phyloP scores from a whole-genome alignment of 1,140 invertebrate species.

The Orussus abietinus region DNA sequence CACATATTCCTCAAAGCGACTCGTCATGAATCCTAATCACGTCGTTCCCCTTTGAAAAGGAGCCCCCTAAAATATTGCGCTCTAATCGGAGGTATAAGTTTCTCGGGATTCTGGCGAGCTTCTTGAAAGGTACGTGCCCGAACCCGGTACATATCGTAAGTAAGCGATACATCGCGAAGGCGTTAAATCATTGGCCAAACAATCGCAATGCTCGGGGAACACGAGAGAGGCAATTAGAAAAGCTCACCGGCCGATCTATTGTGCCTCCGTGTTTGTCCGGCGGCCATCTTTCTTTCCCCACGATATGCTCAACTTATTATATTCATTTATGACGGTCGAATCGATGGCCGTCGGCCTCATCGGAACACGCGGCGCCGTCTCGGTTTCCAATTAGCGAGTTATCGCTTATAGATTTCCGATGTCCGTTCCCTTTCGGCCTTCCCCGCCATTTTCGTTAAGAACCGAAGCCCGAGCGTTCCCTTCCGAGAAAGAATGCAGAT shows the following conservation, averaged over 20 bases:
- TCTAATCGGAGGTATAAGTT: constrained; percentile 27
- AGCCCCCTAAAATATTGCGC: constrained; percentile 6
- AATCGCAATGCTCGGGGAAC: neutral
- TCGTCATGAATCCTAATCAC: no score
- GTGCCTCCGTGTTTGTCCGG: no score
- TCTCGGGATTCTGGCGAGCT: constrained; percentile 26
- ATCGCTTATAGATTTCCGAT: constrained; percentile 51
- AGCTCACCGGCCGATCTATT: no score
- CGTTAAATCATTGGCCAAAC: constrained; percentile 14
- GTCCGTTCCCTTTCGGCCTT: constrained; percentile 31
- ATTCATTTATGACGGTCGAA: constrained; percentile 16
- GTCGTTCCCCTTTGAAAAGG: constrained; percentile 3
- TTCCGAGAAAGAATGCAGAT: no score
- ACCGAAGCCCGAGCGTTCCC: no score
- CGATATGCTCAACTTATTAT: constrained; percentile 12
- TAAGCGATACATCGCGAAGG: constrained; percentile 8
- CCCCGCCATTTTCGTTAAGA: no score
- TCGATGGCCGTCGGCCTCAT: constrained; percentile 10
- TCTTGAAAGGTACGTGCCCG: constrained; percentile 24
- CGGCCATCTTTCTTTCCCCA: neutral
- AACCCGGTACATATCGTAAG: constrained; percentile 18
- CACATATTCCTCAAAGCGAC: no score
- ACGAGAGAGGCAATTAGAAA: neutral
- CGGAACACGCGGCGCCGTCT: constrained; percentile 33
- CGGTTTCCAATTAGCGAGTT: constrained; percentile 49